These are phyloP conservation scores for Oxygymnocypris stewartii DNA, from an alignment of 2,113 vertebrate species.

Conservation along the genomic window DNA sequence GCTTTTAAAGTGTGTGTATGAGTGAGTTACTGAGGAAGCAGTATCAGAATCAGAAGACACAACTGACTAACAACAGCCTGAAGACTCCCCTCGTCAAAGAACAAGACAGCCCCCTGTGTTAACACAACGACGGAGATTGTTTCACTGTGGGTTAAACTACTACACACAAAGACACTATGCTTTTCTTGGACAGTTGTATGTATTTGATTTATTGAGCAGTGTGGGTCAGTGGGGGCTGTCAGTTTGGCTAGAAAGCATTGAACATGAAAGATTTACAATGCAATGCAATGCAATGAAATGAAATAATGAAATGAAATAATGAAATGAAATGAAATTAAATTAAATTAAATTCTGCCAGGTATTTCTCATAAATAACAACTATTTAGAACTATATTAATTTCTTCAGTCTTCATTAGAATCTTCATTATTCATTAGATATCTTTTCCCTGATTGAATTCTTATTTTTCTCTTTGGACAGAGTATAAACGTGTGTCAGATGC, in stretches of 20 bases:
- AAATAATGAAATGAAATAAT: background rate
- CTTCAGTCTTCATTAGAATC: too few species aligned
- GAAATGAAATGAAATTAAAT: too few species aligned
- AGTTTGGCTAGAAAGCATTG: background rate
- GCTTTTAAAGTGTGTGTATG: constrained; percentile 37
- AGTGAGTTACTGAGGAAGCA: constrained; percentile 6
- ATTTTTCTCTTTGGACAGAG: constrained; percentile 64
- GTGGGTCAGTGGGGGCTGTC: background rate
- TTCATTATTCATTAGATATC: background rate
- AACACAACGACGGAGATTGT: constrained; percentile 44
- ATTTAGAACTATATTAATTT: background rate
- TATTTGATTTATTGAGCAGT: background rate
- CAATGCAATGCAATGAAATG: background rate
- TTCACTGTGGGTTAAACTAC: constrained; percentile 11
- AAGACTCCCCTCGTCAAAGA: background rate
- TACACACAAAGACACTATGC: background rate
- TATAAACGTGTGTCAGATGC: constrained; percentile 75
- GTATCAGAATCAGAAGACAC: constrained; percentile 36
- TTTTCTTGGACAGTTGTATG: constrained; percentile 16
- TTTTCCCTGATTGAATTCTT: background rate
- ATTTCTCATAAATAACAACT: background rate
- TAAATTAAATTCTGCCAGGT: background rate
- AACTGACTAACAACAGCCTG: constrained; percentile 29
- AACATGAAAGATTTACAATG: background rate
- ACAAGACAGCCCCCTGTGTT: constrained; percentile 2